Evolutionary conservation across 2,113 vertebrate genomes (phyloP), one percentile per base, ranked within the genome.

Genomic region (Chamaea fasciata): DNA sequence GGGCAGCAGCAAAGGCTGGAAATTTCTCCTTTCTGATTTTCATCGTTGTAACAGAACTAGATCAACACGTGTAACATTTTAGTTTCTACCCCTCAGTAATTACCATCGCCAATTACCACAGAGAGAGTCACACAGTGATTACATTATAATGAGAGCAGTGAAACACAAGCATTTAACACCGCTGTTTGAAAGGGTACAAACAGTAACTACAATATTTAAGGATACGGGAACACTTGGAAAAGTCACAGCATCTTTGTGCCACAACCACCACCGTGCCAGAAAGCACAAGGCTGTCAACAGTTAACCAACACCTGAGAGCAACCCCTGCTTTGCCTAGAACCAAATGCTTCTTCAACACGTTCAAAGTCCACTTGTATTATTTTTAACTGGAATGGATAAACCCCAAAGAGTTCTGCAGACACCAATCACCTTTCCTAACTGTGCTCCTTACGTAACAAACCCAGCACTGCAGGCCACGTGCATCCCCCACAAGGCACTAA

Each of bases 241-340:
- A 82, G n/a, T 15, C 27, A 1, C 31, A 69, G 35, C 35, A 69
- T 19, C 70, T 6, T 5, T 26, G 33, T 11, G 24, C 33, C 75
- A 71, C 42, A 69, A 24, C 30, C 9, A 62, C 7, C 22, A n/a
- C 9, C 17, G 15, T 0, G 2, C 16, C 2, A 74, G 30, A 26
- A 83, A 88, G 79, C 2, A 4, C 15, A 64, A 39, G 83, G 52
- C 60, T 63, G 41, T 16, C 56, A 83, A 42, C 41, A 94, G 67
- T 80, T 77, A 73, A 47, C 26, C 21, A 35, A 26, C 67, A 69
- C 18, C 39, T 53, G 37, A 70, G 74, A 83, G 60, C 17, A 3
- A 35, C 52, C 60, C 60, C 80, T 86, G 89, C 75, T 93, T 87
- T 91, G 80, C 85, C 87, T 73, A 83, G 31, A 89, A 37, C 16